phyloP scores from a whole-genome alignment of 1,140 invertebrate genomes.

The Rhopalosiphum maidis region DNA sequence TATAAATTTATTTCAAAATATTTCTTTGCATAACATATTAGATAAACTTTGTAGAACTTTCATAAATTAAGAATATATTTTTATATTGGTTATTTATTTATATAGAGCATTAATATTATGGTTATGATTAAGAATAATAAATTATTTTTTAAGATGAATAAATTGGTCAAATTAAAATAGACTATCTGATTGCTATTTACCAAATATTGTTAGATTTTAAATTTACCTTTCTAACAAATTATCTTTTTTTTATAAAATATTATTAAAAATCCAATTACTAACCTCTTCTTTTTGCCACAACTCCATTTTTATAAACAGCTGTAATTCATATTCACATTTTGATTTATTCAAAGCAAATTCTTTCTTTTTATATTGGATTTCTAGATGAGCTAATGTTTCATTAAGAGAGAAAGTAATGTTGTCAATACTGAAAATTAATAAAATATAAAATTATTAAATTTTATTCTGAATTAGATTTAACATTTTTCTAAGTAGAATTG shows the following conservation, averaged over 20 bases:
- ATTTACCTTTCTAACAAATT: background rate
- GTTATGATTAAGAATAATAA: background rate
- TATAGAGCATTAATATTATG: background rate
- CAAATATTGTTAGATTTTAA: background rate
- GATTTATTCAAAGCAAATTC: background rate
- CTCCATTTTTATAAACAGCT: slow-evolving; percentile 4
- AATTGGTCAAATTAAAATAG: background rate
- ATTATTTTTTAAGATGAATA: background rate
- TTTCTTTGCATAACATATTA: background rate
- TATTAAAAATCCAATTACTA: background rate
- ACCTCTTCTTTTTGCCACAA: slow-evolving; percentile 15
- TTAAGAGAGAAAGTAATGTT: background rate
- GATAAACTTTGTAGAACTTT: background rate
- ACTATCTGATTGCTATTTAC: background rate
- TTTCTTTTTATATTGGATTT: background rate
- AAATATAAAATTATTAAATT: background rate
- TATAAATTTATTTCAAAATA: background rate
- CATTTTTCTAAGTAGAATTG: background rate
- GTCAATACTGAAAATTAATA: slow-evolving; percentile 26
- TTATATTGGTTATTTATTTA: background rate
- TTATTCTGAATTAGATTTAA: background rate
- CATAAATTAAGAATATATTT: background rate
- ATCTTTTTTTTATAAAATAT: background rate
- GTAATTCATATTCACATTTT: slow-evolving; percentile 8
- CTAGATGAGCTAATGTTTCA: slow-evolving; percentile 33